Evolutionary conservation across 2,888 invertebrate species (phyloP).

Genomic region (Trichogramma dendrolimi): DNA sequence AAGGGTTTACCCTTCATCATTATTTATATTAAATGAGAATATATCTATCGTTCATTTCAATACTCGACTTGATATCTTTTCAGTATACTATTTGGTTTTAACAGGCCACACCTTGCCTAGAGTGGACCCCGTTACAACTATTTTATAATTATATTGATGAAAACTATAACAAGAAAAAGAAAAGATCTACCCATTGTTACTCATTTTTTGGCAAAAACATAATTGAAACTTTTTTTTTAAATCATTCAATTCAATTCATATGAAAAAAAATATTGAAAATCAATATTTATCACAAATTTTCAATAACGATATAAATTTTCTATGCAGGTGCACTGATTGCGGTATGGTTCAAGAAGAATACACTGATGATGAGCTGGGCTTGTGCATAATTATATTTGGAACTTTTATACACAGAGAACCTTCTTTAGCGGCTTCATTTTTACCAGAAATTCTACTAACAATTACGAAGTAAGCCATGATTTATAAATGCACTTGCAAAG

Average conservation of each 20-base stretch:
- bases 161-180: too few relatives aligned
- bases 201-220: neutral
- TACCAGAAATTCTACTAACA: constrained; percentile 85
- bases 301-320: constrained; percentile 2
- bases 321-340: constrained; percentile 75
- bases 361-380: constrained; percentile 92
- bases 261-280: neutral
- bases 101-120: too few relatives aligned
- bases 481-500: neutral
- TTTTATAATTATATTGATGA: too few relatives aligned
- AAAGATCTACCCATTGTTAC: too few relatives aligned
- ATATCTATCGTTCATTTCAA: too few relatives aligned
- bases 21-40: too few relatives aligned
- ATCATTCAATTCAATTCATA: neutral
- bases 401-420: constrained; percentile 97
- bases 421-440: constrained; percentile 84
- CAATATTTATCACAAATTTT: neutral
- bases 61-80: too few relatives aligned
- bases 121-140: too few relatives aligned
- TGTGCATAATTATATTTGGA: constrained; percentile 88
- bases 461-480: constrained; percentile 69
- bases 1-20: too few relatives aligned
- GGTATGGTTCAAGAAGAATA: constrained; percentile 85
- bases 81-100: too few relatives aligned
- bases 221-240: neutral